Evolutionary conservation across 2,888 invertebrate genomes (phyloP), one percentile per base, ranked within the genome.

Genomic region (Mimas tiliae): DNA sequence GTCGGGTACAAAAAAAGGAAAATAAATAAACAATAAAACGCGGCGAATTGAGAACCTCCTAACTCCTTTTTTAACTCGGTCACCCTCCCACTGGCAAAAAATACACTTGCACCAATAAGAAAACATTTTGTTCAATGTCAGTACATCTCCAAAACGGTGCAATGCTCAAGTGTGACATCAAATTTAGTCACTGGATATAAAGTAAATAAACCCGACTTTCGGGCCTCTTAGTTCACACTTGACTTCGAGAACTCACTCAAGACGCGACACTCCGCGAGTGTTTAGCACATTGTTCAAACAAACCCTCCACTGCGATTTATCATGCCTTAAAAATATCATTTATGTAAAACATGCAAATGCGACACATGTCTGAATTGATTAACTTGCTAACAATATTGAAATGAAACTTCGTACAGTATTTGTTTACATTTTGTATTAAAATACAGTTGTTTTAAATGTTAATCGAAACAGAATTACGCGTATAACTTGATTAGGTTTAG

Each of bases 231-330:
- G 86, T 83, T 84, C 81, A 85, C 87, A 86, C 88, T 89, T 84
- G 82, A 84, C 79, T 77, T 84, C 74, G 71, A 88, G 85, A 73
- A 77, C 75, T 76, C 77, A 78, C 83, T 84, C 76, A 66, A 81
- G 74, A 68, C 75, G 72, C 71, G 75, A 76, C 77, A 77, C 85
- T 76, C 82, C 73, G 76, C 72, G 79, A 87, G 85, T 89, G 88
- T 89, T 89, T 87, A 89, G 85, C 83, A 81, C 82, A 81, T 83
- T 85, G 84, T 82, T 86, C 84, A 89, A 90, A 91, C 86, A 89
- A 79, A 77, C 80, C 77, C 76, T 73, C 80, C 76, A 76, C 69
- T 74, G 73, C 77, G 83, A 84, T 50, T 50, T 16, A 83, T 85
- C 80, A 82, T 80, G 72, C 78, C 27, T 52, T 27, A 34, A 55